These are phyloP conservation scores for Lepidurus packardi DNA, from an alignment of 1,140 invertebrate genomes.

Conservation along the genomic window DNA sequence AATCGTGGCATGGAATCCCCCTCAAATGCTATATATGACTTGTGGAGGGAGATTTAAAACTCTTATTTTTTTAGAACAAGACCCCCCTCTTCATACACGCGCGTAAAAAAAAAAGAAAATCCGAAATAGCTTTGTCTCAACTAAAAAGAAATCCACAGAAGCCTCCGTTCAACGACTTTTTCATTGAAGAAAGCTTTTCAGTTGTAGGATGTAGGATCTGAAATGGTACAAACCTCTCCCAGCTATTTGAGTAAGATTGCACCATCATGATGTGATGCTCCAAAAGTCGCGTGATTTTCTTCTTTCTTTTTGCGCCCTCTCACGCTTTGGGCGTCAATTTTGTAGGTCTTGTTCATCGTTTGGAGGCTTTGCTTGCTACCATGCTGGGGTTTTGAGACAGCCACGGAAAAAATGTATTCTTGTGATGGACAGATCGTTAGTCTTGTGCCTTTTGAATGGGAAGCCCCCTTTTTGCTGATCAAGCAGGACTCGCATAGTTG, in stretches of 20 bases:
- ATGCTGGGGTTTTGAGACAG: neutral
- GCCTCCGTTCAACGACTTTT: neutral
- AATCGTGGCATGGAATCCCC: conserved; percentile 15
- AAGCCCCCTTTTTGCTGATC: conserved; percentile 17
- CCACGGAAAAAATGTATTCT: neutral
- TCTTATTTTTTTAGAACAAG: neutral
- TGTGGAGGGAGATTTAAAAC: neutral
- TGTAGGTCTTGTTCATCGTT: neutral
- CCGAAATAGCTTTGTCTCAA: neutral
- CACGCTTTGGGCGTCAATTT: neutral
- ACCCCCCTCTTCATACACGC: neutral
- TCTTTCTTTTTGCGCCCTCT: neutral
- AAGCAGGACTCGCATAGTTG: neutral
- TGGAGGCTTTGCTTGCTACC: neutral
- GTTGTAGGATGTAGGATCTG: no score
- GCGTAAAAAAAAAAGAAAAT: neutral
- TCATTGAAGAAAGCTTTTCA: neutral
- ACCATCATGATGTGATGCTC: neutral
- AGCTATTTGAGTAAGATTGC: neutral
- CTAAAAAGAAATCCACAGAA: neutral
- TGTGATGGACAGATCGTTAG: conserved; percentile 21
- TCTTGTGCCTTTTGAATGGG: conserved; percentile 15
- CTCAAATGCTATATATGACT: conserved; percentile 19
- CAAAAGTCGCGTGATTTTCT: neutral
- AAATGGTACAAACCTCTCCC: no score